phyloP scores from a whole-genome alignment of 2,113 vertebrate species.

The Phalacrocorax brasilianus region DNA sequence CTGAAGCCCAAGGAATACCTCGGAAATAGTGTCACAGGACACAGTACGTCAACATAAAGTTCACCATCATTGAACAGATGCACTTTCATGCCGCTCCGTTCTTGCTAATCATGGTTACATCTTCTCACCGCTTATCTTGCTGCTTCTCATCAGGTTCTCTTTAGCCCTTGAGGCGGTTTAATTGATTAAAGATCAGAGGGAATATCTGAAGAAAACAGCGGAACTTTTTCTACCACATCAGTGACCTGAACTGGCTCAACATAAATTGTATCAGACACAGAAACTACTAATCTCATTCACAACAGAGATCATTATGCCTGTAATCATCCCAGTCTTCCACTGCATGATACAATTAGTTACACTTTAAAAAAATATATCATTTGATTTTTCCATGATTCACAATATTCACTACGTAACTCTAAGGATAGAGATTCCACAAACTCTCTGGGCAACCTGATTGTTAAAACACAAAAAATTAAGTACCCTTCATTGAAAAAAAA shows the following conservation, averaged over 20 bases:
- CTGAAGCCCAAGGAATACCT: neutral
- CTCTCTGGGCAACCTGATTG: neutral
- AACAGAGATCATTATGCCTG: neutral
- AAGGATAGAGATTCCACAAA: neutral
- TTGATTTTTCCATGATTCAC: neutral
- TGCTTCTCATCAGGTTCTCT: neutral
- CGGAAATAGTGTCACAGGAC: neutral
- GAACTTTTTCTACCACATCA: neutral
- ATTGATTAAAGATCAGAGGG: neutral
- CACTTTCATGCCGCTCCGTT: neutral
- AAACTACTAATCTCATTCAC: neutral
- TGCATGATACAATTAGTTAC: neutral
- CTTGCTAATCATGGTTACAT: neutral
- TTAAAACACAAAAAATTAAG: neutral
- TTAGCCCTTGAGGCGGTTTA: neutral
- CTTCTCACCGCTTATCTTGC: neutral
- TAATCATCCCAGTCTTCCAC: neutral
- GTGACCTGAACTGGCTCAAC: neutral
- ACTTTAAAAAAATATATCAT: accelerated
- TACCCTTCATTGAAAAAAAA: neutral
- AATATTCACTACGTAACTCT: neutral
- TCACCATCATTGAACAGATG: neutral
- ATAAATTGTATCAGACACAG: neutral
- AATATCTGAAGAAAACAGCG: neutral
- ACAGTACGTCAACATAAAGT: neutral